phyloP scores from a whole-genome alignment of 2,888 invertebrate species.

The Liodrosophila aerea region DNA sequence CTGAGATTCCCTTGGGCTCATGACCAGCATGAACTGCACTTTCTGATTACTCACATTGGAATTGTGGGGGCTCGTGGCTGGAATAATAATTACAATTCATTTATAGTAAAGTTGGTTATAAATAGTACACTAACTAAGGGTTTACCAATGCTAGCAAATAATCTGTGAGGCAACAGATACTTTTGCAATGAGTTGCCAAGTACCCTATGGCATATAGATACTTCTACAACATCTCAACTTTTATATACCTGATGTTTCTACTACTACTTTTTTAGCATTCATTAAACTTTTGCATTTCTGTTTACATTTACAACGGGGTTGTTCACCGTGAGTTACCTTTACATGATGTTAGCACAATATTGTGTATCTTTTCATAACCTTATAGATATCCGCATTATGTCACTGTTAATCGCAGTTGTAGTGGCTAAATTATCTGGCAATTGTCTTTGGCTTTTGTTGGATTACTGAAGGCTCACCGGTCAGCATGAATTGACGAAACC shows the following conservation, averaged over 20 bases:
- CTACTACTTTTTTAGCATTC: too few species aligned
- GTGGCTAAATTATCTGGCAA: constrained; percentile 23
- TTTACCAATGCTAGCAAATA: too few species aligned
- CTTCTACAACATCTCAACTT: background rate
- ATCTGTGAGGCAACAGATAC: too few species aligned
- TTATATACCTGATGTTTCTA: background rate
- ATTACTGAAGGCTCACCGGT: constrained; percentile 53
- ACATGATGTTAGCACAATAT: constrained; percentile 3
- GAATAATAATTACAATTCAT: background rate
- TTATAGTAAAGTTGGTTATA: background rate
- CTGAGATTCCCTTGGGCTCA: constrained; percentile 13
- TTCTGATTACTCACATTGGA: constrained; percentile 1
- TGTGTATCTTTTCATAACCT: background rate
- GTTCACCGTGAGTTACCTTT: constrained; percentile 23
- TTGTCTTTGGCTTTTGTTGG: constrained; percentile 34
- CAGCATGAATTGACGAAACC: constrained; percentile 45
- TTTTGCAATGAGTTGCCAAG: too few species aligned
- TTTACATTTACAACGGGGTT: background rate
- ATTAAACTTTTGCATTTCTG: too few species aligned
- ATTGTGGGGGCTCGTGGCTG: background rate
- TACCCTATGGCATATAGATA: background rate
- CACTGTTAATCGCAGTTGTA: constrained; percentile 29
- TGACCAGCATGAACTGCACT: background rate
- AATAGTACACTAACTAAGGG: background rate
- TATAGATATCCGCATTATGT: constrained; percentile 55